These are phyloP conservation scores for Microcebus jonahi DNA, from an alignment of 2,113 vertebrate species.

Conservation along the genomic window DNA sequence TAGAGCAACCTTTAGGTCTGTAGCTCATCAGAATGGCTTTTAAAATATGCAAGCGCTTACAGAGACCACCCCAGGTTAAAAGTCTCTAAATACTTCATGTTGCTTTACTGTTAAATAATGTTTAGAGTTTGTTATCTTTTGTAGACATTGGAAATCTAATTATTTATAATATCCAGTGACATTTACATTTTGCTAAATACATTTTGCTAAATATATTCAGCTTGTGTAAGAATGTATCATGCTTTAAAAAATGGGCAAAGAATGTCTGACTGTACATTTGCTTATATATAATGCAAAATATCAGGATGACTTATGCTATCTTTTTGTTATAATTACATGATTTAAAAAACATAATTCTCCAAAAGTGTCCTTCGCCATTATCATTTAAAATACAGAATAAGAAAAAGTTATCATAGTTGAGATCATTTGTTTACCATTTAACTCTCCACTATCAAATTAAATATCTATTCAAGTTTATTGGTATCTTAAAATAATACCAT, in stretches of 20 bases:
- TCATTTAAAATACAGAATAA: background rate
- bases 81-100: conserved; percentile 72
- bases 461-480: conserved; percentile 44
- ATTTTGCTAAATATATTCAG: conserved; percentile 73
- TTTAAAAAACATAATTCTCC: background rate
- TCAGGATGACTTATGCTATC: background rate
- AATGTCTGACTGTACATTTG: background rate
- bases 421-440: conserved; percentile 18
- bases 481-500: conserved; percentile 46
- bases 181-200: conserved; percentile 81
- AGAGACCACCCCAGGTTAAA: conserved; percentile 74
- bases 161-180: conserved; percentile 75
- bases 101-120: conserved; percentile 72
- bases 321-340: conserved; percentile 4
- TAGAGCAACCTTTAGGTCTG: conserved; percentile 14
- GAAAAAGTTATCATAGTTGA: background rate
- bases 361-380: background rate
- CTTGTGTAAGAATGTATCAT: conserved; percentile 62
- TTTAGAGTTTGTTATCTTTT: conserved; percentile 76
- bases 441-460: conserved; percentile 17
- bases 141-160: conserved; percentile 74
- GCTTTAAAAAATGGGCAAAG: conserved; percentile 64
- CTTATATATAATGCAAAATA: conserved; percentile 2
- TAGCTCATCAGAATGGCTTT: conserved; percentile 65
- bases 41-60: conserved; percentile 53